A percentile compares a stretch with the other conserved stretches of the same genome.
phyloP scores from a whole-genome alignment of 2,797 vertebrate species.

The Molothrus ater region DNA sequence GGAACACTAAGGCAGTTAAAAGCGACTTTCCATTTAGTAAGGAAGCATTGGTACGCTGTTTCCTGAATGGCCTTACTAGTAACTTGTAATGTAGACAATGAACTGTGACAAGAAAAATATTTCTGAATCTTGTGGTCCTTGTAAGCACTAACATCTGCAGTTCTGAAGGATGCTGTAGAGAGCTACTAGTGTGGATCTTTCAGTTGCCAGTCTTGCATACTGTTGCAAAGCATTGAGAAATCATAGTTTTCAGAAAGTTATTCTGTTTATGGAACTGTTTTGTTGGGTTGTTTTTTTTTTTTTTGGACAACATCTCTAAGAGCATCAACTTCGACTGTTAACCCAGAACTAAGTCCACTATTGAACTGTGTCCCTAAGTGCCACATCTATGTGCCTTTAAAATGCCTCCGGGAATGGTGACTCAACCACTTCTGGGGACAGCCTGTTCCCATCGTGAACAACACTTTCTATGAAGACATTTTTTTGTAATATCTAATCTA shows the following conservation, averaged over 20 bases:
- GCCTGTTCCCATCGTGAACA: not conserved
- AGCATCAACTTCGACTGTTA: not conserved
- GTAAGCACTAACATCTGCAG: not conserved
- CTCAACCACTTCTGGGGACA: not conserved
- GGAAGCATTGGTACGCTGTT: accelerated
- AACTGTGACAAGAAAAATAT: not conserved
- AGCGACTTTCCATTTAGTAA: not conserved
- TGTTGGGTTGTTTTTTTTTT: not conserved
- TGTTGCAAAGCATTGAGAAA: not conserved
- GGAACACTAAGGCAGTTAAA: not conserved
- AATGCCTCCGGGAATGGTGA: not conserved
- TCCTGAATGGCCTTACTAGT: not conserved
- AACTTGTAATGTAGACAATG: not conserved
- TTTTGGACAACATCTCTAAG: not conserved
- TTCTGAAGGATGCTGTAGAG: not conserved
- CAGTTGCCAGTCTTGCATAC: not conserved
- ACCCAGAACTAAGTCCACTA: not conserved
- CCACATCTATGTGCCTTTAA: not conserved
- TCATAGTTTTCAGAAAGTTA: not conserved
- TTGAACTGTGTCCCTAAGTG: too few species aligned
- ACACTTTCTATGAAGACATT: not conserved
- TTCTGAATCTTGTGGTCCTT: not conserved
- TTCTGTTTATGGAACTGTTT: not conserved
- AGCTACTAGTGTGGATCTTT: not conserved
- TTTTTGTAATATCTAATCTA: not conserved